Evolutionary conservation across 1,140 invertebrate species (phyloP), one percentile per base, ranked within the genome.

Genomic region (Centruroides vittatus): DNA sequence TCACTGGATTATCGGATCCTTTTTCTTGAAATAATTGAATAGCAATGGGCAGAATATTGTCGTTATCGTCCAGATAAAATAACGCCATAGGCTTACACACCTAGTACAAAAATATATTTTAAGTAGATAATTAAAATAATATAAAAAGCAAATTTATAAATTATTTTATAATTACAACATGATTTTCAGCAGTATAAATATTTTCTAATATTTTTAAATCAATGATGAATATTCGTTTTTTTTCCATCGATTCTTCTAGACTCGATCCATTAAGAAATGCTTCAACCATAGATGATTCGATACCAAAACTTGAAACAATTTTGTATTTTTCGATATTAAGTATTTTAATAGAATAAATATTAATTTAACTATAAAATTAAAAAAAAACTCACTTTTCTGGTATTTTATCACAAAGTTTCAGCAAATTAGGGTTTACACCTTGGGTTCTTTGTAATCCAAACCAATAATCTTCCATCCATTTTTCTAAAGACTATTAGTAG

Each of bases 1-100:
- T 73, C 71, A 78, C 77, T 5, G 75, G 76, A 67, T 79, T 79
- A 48, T 78, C 70, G 10, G 68, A 67, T 13, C 67, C 71, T 61
- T 72, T 74, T 54, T 74, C 55, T 65, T 78, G 77, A 60, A 72
- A 72, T 12, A 79, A 66, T 60, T 79, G 78, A 53, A 79, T 78
- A 3, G 77, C 76, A 41, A 79, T 69, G 5, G 78, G 78, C 47
- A 75, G 63, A 13, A 79, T 63, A 10, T 74, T 67, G 11, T 71
- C 60, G 6, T 70, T 55, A 48, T 72, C 69, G 41, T 77, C 69
- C 8, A 78, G 61, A 57, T 73, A 75, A 65, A 79, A 78, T 48
- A 79, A 65, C 0, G 72, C 77, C 8, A 79, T 69, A 9, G 78
- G 78, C 60, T 70, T 64, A 61, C 74, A 75, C 10, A 78, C 13